Evolutionary conservation across 1,140 invertebrate species (phyloP).

Genomic region (Microplitis demolitor): DNA sequence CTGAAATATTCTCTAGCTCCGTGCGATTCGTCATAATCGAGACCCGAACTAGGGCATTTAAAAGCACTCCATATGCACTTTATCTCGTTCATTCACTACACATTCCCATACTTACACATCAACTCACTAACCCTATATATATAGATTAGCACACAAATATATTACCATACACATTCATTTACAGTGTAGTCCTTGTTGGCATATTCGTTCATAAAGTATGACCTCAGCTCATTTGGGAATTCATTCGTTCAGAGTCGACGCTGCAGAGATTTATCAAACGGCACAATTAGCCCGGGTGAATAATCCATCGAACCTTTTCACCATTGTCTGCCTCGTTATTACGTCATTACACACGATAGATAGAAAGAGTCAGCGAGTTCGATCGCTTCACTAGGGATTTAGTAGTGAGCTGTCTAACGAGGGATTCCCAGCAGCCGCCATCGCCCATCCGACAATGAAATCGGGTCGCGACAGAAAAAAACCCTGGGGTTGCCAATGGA

Average conservation of each 20-base stretch:
- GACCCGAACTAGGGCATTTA: background rate
- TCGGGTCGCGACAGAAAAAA: background rate
- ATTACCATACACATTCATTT: background rate
- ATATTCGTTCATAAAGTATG: conserved; percentile 20
- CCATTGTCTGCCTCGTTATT: background rate
- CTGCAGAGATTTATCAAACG: conserved; percentile 23
- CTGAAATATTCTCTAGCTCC: background rate
- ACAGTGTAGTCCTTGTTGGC: background rate
- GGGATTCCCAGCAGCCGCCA: background rate
- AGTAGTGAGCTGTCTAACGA: background rate
- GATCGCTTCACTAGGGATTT: background rate
- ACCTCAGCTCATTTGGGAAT: conserved; percentile 21
- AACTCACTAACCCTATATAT: background rate
- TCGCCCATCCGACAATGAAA: background rate
- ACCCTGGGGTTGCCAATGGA: background rate
- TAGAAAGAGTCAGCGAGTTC: background rate
- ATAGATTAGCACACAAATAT: background rate
- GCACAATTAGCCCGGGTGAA: conserved; percentile 15
- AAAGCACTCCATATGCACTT: background rate
- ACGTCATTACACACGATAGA: background rate
- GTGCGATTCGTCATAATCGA: conserved; percentile 12
- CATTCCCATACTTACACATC: no score
- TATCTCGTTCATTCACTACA: background rate
- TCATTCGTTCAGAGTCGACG: conserved; percentile 4
- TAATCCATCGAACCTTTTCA: conserved; percentile 16